Evolutionary conservation across 2,797 vertebrate species (phyloP).

Genomic region (Brachymystax lenok): DNA sequence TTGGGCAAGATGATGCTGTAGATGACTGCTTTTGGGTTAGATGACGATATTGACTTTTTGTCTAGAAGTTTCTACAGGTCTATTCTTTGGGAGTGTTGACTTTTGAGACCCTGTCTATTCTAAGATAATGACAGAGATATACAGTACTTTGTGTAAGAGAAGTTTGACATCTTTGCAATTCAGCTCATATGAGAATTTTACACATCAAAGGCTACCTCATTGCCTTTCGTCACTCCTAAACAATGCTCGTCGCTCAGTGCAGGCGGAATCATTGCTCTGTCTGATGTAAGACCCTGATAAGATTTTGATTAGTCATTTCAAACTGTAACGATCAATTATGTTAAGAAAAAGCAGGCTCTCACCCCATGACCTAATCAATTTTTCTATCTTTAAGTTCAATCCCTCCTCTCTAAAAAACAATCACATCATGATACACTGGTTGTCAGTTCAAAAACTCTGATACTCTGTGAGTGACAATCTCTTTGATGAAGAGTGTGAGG

Average conservation of each 20-base stretch:
- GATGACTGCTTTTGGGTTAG: conserved; percentile 30
- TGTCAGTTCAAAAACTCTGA: background rate
- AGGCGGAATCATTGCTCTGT: background rate
- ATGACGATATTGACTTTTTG: background rate
- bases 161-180: background rate
- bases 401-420: no score
- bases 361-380: no score
- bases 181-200: background rate
- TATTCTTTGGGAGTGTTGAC: background rate
- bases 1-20: conserved; percentile 42
- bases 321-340: no score
- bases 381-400: no score
- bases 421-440: no score
- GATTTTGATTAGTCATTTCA: no score
- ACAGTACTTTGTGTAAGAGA: background rate
- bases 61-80: background rate
- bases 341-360: no score
- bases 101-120: background rate
- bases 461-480: no score
- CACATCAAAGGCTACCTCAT: background rate
- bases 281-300: background rate
- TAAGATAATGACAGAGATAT: background rate
- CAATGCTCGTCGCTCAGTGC: background rate
- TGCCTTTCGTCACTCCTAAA: background rate
- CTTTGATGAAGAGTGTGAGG: no score